phyloP scores from a whole-genome alignment of 1,140 invertebrate species.

The Heliconius eleuchia region DNA sequence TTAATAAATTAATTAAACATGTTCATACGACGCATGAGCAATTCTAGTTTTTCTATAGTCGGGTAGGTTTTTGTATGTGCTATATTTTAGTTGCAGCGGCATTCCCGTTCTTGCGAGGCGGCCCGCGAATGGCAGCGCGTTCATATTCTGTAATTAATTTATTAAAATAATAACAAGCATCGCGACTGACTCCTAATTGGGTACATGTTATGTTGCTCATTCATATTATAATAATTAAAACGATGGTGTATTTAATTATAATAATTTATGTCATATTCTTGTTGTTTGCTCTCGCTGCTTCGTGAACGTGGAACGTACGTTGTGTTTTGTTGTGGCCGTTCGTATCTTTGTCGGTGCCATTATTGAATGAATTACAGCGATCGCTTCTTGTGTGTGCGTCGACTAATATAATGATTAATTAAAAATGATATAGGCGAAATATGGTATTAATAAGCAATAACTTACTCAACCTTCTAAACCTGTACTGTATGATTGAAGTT shows the following conservation, averaged over 20 bases:
- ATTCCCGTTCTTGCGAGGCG: conserved; percentile 56
- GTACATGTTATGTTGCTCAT: conserved; percentile 50
- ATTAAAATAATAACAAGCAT: conserved; percentile 54
- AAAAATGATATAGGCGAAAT: conserved; percentile 2
- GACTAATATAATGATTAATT: conserved; percentile 23
- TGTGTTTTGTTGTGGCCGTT: conserved; percentile 42
- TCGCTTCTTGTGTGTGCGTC: conserved; percentile 19
- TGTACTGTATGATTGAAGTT: not conserved
- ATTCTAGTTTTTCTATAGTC: conserved; percentile 61
- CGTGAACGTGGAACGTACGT: conserved; percentile 43
- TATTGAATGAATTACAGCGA: conserved; percentile 40
- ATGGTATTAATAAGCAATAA: conserved; percentile 33
- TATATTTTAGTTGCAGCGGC: conserved; percentile 56
- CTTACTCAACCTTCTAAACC: not conserved
- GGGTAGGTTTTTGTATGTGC: conserved; percentile 55
- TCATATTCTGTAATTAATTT: conserved; percentile 62
- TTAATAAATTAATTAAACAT: conserved; percentile 78
- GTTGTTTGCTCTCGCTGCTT: conserved; percentile 46
- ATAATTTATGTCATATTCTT: conserved; percentile 63
- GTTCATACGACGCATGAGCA: conserved; percentile 66
- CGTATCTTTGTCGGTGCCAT: conserved; percentile 45
- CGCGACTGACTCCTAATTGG: conserved; percentile 52
- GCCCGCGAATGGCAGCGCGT: conserved; percentile 32
- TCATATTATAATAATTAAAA: conserved; percentile 55
- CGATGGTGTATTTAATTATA: conserved; percentile 43